Evolutionary conservation across 2,113 vertebrate genomes (phyloP).

Genomic region (Neomonachus schauinslandi): DNA sequence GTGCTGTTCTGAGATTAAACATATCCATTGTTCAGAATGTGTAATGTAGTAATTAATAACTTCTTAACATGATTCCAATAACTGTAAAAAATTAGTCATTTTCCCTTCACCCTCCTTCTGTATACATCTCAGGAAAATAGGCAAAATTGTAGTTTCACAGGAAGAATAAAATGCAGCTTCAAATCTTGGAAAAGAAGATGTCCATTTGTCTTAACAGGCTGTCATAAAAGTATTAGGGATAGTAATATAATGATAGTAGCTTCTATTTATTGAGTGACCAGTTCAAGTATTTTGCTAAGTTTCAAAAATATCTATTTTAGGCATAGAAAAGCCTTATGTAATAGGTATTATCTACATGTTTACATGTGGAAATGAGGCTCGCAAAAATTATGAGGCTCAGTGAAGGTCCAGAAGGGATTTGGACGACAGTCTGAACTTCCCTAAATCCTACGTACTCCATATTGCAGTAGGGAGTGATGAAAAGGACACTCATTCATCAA

Average conservation of each 20-base stretch:
- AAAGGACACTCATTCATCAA: neutral
- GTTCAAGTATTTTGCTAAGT: neutral
- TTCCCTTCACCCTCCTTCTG: neutral
- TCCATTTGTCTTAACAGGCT: neutral
- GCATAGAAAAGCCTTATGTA: neutral
- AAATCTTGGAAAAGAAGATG: neutral
- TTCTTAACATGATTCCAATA: neutral
- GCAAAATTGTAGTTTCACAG: neutral
- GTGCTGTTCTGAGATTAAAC: neutral
- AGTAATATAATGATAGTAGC: neutral
- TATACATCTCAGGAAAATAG: neutral
- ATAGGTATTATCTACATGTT: neutral
- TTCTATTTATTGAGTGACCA: neutral
- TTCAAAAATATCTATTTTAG: neutral
- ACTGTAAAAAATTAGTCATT: neutral
- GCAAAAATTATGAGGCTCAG: neutral
- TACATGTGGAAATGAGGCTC: neutral
- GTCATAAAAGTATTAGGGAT: neutral
- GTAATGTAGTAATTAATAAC: neutral
- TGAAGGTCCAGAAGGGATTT: neutral
- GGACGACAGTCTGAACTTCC: neutral
- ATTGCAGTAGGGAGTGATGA: neutral
- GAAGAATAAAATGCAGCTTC: neutral
- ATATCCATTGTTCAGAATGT: neutral
- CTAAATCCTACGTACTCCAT: neutral